Evolutionary conservation across 2,888 invertebrate genomes (phyloP).

Genomic region (Clostera curtula): DNA sequence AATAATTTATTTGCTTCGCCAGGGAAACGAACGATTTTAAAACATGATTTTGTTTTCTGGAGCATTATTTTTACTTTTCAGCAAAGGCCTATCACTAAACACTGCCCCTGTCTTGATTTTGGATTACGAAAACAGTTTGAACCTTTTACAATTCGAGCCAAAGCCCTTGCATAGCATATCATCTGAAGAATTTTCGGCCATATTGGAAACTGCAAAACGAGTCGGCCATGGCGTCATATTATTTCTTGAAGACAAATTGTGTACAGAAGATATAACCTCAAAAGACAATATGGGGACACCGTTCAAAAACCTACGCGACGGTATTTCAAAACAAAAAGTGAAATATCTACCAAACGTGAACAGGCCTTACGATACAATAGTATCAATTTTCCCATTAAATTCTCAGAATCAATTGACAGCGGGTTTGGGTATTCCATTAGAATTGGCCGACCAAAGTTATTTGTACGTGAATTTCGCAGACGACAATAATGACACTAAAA

Average conservation of each 20-base stretch:
- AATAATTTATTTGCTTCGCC: too few relatives aligned
- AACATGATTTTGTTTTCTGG: constrained; percentile 6
- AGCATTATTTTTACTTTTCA: constrained; percentile 4
- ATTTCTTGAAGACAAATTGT: constrained; percentile 44
- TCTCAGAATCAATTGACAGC: constrained; percentile 30
- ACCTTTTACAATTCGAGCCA: constrained; percentile 15
- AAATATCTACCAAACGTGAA: constrained; percentile 41
- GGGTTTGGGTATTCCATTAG: constrained; percentile 20
- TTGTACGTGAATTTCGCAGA: constrained; percentile 45
- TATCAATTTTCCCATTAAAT: constrained; percentile 24
- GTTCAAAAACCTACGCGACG: constrained; percentile 27
- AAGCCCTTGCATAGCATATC: constrained; percentile 40
- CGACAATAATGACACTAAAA: constrained; percentile 24
- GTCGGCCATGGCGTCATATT: constrained; percentile 31
- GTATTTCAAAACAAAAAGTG: constrained; percentile 26
- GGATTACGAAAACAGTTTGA: constrained; percentile 30
- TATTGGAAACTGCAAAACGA: constrained; percentile 29
- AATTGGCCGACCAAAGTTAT: constrained; percentile 30
- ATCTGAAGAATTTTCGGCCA: constrained; percentile 25
- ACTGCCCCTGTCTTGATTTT: constrained; percentile 41
- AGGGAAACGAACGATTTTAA: background rate
- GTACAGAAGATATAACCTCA: constrained; percentile 39
- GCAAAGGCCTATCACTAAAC: constrained; percentile 14
- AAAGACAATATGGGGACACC: constrained; percentile 41
- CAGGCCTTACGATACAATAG: constrained; percentile 33